A percentile compares a stretch with the other conserved stretches of the same genome.
Evolutionary conservation across 2,113 vertebrate species (phyloP).

Genomic region (Phocoena phocoena): DNA sequence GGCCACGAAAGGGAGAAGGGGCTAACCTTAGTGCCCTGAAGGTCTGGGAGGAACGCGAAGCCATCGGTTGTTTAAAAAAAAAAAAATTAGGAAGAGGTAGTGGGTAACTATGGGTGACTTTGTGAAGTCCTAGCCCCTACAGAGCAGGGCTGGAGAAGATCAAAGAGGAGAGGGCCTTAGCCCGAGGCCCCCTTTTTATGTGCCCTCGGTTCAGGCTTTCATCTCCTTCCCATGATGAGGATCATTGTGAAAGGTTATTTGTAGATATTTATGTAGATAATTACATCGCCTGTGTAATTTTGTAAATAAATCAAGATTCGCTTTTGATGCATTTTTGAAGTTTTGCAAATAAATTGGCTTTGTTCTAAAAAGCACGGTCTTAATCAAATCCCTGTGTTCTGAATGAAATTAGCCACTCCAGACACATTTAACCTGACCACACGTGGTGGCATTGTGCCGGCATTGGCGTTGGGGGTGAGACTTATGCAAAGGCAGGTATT

Average conservation of each 20-base stretch:
- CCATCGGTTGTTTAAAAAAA: not conserved
- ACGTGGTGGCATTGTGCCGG: rapidly evolving
- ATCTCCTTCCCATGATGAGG: not conserved
- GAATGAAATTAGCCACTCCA: not conserved
- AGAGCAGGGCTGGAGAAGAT: not conserved
- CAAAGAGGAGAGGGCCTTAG: not conserved
- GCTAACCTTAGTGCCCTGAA: not conserved
- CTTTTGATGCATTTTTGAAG: constrained; percentile 11
- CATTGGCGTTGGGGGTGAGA: not conserved
- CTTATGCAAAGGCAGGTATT: not conserved
- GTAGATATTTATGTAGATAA: not conserved
- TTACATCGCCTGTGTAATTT: not conserved
- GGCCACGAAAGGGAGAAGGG: not conserved
- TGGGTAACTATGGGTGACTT: not conserved
- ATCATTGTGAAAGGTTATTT: not conserved
- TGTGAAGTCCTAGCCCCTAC: not conserved
- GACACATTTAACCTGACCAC: not conserved
- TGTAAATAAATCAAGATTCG: constrained; percentile 11
- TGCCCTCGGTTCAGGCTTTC: not conserved
- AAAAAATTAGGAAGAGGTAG: not conserved
- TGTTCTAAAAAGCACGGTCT: not conserved
- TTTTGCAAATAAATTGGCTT: not conserved
- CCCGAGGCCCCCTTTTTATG: not conserved
- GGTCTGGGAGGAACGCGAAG: not conserved
- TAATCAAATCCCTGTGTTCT: not conserved